A percentile compares a stretch with the other conserved stretches of the same genome.
phyloP scores from a whole-genome alignment of 2,888 invertebrate genomes.

The Coenonympha arcania region DNA sequence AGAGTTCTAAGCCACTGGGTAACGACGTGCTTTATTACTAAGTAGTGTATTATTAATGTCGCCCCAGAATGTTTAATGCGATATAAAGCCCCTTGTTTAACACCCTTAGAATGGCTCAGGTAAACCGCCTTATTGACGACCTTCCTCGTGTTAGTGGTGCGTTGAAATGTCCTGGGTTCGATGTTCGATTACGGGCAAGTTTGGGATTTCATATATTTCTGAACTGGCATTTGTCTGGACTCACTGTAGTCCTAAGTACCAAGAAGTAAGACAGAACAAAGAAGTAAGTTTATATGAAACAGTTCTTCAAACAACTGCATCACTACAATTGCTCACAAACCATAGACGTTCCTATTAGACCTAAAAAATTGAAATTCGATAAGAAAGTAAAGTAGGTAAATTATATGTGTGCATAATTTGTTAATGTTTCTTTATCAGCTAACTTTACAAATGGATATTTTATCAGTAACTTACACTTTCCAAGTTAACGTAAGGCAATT shows the following conservation, averaged over 20 bases:
- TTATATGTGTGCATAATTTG: neutral
- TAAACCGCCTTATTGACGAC: neutral
- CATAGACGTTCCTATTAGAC: too few relatives aligned
- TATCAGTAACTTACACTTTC: neutral
- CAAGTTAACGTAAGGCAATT: conserved; percentile 2
- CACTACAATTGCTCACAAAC: too few relatives aligned
- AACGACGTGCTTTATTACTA: conserved; percentile 57
- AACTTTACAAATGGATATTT: neutral
- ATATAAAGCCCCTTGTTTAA: conserved; percentile 10
- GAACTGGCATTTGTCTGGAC: too few relatives aligned
- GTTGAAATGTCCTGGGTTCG: too few relatives aligned
- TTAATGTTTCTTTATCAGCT: neutral
- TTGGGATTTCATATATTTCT: too few relatives aligned
- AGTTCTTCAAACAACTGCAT: too few relatives aligned
- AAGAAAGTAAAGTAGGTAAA: too few relatives aligned
- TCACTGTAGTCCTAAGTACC: too few relatives aligned
- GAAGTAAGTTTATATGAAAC: too few relatives aligned
- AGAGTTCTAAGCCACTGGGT: conserved; percentile 47
- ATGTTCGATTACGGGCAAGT: too few relatives aligned
- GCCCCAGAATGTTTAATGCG: conserved; percentile 35
- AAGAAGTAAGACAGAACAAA: too few relatives aligned
- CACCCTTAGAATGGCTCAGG: conserved; percentile 1
- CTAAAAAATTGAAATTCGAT: too few relatives aligned
- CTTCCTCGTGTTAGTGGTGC: neutral
- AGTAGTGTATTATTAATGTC: conserved; percentile 53